These are phyloP conservation scores for Uromys caudimaculatus DNA, from an alignment of 2,797 vertebrate genomes.

Conservation along the genomic window DNA sequence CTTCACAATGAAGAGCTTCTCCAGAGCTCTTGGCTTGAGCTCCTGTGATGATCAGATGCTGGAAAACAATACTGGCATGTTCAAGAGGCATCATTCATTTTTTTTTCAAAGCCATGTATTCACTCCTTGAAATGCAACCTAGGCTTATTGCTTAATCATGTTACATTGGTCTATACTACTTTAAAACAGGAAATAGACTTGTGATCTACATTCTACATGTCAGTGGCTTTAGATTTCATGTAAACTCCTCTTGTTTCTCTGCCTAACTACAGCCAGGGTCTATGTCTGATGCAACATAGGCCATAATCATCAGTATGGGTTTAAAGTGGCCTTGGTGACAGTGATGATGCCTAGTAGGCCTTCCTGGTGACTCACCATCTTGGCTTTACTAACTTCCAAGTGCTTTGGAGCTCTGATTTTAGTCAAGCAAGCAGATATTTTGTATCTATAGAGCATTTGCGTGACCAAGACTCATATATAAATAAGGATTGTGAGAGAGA, in stretches of 20 bases:
- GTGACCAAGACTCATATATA: background rate
- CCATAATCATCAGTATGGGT: background rate
- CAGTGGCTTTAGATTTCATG: background rate
- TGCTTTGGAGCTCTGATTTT: accelerated
- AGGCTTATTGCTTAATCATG: background rate
- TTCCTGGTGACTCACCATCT: accelerated
- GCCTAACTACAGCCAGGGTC: accelerated
- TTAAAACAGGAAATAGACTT: background rate
- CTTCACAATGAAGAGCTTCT: background rate
- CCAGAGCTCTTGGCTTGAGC: background rate
- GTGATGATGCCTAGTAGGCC: background rate
- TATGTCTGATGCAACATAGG: accelerated
- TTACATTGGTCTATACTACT: background rate
- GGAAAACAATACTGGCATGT: background rate
- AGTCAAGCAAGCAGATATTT: background rate
- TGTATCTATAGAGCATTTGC: background rate
- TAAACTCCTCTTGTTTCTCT: background rate
- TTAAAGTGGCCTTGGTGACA: background rate
- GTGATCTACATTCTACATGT: too few species aligned
- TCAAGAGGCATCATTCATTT: background rate
- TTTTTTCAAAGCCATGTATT: background rate
- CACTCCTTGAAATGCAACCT: background rate
- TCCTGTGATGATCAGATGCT: background rate
- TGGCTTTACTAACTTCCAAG: background rate
- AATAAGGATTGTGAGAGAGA: background rate